phyloP scores from a whole-genome alignment of 2,797 vertebrate species.

The Tenualosa thibaudeaui region DNA sequence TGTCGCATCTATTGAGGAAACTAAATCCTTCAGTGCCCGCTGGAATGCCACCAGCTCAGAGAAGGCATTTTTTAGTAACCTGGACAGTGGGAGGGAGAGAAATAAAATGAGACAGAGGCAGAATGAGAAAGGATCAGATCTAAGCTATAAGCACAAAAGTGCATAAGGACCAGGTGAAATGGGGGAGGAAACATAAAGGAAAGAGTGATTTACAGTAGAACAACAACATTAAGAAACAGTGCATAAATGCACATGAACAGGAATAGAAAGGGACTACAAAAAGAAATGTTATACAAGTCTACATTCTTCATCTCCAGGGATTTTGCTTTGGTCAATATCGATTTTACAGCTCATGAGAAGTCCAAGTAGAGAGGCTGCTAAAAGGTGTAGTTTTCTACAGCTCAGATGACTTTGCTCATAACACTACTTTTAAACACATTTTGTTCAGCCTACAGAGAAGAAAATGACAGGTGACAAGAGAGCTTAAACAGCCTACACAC shows the following conservation, averaged over 20 bases:
- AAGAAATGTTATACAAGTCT: too few species aligned
- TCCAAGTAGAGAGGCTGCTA: background rate
- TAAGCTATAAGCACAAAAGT: too few species aligned
- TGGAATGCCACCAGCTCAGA: slow-evolving; percentile 74
- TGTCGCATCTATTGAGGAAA: slow-evolving; percentile 67
- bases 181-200: too few species aligned
- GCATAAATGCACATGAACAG: background rate
- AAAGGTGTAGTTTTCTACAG: background rate
- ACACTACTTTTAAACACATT: background rate
- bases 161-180: too few species aligned
- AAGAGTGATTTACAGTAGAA: background rate
- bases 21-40: slow-evolving; percentile 76
- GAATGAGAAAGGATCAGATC: background rate
- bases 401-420: background rate
- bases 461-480: too few species aligned
- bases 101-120: background rate
- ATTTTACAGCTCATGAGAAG: too few species aligned
- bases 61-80: slow-evolving; percentile 71
- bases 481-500: too few species aligned
- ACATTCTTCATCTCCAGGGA: too few species aligned
- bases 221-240: background rate
- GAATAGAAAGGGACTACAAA: too few species aligned
- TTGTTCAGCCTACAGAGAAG: background rate
- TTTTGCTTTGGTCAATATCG: too few species aligned
- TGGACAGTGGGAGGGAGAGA: slow-evolving; percentile 34